These are phyloP conservation scores for Nyctibius grandis DNA, from an alignment of 2,797 vertebrate genomes.

Conservation along the genomic window DNA sequence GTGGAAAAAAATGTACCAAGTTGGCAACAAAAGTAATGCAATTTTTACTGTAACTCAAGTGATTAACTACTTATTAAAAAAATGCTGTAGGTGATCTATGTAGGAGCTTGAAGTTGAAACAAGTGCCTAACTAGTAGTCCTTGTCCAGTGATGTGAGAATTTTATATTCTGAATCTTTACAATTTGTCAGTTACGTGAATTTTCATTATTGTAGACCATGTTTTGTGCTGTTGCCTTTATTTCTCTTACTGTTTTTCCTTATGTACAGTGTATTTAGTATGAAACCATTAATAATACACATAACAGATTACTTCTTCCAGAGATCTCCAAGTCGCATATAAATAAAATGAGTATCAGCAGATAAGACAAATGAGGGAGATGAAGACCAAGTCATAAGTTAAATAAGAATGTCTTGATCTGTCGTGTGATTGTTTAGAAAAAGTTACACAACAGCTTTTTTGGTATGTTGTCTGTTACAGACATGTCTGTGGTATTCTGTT, in stretches of 20 bases:
- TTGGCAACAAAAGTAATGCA: not conserved
- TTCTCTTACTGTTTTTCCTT: not conserved
- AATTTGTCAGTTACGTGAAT: not conserved
- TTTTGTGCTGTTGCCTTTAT: not conserved
- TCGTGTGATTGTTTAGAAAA: not conserved
- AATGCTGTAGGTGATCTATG: not conserved
- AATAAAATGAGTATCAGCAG: not conserved
- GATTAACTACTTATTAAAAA: not conserved
- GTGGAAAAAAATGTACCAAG: not conserved
- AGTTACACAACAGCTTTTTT: not conserved
- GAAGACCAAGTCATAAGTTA: not conserved
- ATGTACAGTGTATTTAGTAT: not conserved
- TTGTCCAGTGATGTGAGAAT: not conserved
- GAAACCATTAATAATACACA: not conserved
- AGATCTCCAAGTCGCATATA: not conserved
- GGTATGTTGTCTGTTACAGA: not conserved
- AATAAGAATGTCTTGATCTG: not conserved
- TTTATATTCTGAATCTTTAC: not conserved
- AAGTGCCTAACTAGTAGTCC: not conserved
- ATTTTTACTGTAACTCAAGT: not conserved
- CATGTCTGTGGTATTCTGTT: slow-evolving; percentile 16
- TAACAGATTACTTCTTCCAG: not conserved
- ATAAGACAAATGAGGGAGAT: not conserved
- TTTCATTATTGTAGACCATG: not conserved
- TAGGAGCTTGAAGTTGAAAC: not conserved